Evolutionary conservation across 1,140 invertebrate genomes (phyloP).

Genomic region (Monomorium pharaonis): DNA sequence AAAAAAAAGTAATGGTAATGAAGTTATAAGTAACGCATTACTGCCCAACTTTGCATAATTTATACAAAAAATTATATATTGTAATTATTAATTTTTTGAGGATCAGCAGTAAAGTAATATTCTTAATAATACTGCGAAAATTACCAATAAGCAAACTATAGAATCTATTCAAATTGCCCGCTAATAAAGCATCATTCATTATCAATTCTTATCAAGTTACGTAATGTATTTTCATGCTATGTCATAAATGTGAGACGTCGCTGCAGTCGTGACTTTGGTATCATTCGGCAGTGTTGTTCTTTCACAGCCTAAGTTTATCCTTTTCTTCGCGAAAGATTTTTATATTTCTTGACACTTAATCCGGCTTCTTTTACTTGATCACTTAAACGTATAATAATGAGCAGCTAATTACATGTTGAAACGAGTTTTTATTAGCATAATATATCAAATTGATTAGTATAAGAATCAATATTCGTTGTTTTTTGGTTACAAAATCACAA

Average conservation of each 20-base stretch:
- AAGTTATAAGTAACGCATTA: no score
- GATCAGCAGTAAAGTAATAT: no score
- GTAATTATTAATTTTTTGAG: no score
- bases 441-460: not conserved
- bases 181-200: not conserved
- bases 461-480: not conserved
- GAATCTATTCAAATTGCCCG: not conserved
- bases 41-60: no score
- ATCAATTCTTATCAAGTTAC: not conserved
- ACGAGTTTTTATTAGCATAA: not conserved
- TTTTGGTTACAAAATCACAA: not conserved
- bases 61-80: no score
- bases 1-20: no score
- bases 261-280: not conserved
- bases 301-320: not conserved
- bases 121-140: no score
- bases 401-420: not conserved
- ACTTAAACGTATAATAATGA: not conserved
- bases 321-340: not conserved
- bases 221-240: not conserved
- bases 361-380: not conserved
- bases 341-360: not conserved
- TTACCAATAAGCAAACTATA: no score
- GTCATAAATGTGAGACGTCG: constrained; percentile 21
- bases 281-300: not conserved